Base-by-base conservation (phyloP, 2,113 vertebrate genomes). In the Hydrolagus affinis region DNA sequence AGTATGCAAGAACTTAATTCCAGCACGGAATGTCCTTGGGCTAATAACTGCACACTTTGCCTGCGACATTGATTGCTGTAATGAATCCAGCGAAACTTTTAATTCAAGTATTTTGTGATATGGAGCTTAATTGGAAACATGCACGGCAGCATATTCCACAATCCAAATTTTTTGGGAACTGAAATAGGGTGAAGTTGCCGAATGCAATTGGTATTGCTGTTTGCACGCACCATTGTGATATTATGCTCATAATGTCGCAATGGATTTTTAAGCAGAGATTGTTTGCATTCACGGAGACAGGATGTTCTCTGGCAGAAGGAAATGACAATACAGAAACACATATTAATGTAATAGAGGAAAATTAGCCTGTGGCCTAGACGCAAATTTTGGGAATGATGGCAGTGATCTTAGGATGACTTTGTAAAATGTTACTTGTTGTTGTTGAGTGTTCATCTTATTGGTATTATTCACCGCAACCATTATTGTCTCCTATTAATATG, bases 1-100 rank as follows among this genome's bases (percentile, higher is more conserved):
- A 80, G 77, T 25, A 62, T 64, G 60, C 64, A 80, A 23, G n/a
- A 11, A 23, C 66, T 83, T 83, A 64, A 83, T 83, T 83, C 66
- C 64, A 83, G 30, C 66, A 62, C 78, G 28, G 23, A 64, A 62
- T 83, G 78, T 66, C 78, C 62, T 83, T 83, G 78, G 60, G 30
- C 66, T 32, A 66, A 66, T 83, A 83, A 30, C 62, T 83, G 23
- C 32, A 19, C 25, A 83, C 32, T 83, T 83, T 10, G 30, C 78
- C 78, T 28, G 60, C 7, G 25, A 17, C 78, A 10, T 23, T 11
- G 59, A 83, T 60, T 68, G 32, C 66, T 66, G 64, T 60, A 80
- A 80, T 30, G 77, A 66, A 28, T 83, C n/a, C 25, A 30, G 60
- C n/a, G 66, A 83, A 32, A 83, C 66, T 64, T 68, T 62, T 68